A percentile compares a stretch with the other conserved stretches of the same genome.
These are phyloP conservation scores for Ginglymostoma cirratum DNA, from an alignment of 2,113 vertebrate genomes.

Conservation along the genomic window DNA sequence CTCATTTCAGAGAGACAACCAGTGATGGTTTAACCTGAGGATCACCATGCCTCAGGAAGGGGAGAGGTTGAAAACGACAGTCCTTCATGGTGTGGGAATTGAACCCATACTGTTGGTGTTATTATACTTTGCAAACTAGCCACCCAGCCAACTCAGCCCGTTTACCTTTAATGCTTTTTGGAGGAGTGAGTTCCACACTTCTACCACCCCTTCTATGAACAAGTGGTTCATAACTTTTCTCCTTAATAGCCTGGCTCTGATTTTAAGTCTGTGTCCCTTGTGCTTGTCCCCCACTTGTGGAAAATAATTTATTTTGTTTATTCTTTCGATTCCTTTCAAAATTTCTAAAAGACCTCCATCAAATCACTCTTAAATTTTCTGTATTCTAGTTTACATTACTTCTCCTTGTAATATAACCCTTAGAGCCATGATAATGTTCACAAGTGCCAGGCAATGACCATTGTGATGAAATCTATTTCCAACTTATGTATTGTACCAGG, in stretches of 20 bases:
- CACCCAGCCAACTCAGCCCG: no score
- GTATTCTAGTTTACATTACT: neutral
- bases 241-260: neutral
- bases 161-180: neutral
- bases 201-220: neutral
- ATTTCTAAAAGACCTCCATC: neutral
- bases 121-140: no score
- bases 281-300: neutral
- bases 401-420: neutral
- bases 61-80: no score
- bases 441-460: neutral
- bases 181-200: neutral
- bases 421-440: neutral
- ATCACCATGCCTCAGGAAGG: no score
- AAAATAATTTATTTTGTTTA: neutral
- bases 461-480: no score
- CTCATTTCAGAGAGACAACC: no score
- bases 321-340: neutral
- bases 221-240: neutral
- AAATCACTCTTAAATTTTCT: neutral
- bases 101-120: no score
- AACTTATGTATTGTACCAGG: no score
- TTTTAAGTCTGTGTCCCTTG: neutral
- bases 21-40: no score
- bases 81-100: no score